phyloP scores from a whole-genome alignment of 2,113 vertebrate genomes.

The Pimephales promelas region DNA sequence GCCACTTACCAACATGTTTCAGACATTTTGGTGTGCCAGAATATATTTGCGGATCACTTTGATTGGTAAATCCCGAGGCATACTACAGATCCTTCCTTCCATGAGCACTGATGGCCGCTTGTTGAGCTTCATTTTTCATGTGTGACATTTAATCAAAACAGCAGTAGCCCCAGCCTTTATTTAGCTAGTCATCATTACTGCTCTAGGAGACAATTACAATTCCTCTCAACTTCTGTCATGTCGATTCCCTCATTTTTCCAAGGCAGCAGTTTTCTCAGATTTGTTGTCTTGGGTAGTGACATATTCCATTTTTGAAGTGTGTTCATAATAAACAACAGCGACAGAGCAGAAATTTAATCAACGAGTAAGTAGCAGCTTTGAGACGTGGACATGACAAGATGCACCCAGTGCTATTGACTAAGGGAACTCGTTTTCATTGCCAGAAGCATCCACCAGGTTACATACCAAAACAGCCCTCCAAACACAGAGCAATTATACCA shows the following conservation, averaged over 20 bases:
- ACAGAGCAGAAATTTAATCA: conserved; percentile 61
- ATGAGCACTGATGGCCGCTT: conserved; percentile 48
- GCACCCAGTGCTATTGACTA: conserved; percentile 61
- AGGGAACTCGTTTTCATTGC: conserved; percentile 60
- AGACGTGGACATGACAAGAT: conserved; percentile 61
- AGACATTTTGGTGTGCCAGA: conserved; percentile 14
- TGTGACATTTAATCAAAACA: conserved; percentile 59
- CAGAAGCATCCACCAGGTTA: conserved; percentile 58
- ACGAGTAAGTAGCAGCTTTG: conserved; percentile 64
- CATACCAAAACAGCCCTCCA: conserved; percentile 56
- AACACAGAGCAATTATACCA: conserved; percentile 63
- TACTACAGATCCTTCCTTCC: conserved; percentile 35
- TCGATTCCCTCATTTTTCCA: conserved; percentile 53
- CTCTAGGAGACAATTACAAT: conserved; percentile 63
- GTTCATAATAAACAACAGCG: conserved; percentile 60
- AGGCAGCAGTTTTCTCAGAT: conserved; percentile 57
- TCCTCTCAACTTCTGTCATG: conserved; percentile 62
- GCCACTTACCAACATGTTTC: background rate
- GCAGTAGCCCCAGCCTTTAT: conserved; percentile 52
- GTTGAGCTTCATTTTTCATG: conserved; percentile 51
- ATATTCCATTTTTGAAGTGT: conserved; percentile 55
- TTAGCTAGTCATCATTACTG: conserved; percentile 52
- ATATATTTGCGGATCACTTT: conserved; percentile 5
- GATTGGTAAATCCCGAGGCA: conserved; percentile 52
- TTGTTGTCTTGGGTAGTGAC: conserved; percentile 41